Evolutionary conservation across 1,140 invertebrate genomes (phyloP).

Genomic region (Rhopalosiphum maidis): DNA sequence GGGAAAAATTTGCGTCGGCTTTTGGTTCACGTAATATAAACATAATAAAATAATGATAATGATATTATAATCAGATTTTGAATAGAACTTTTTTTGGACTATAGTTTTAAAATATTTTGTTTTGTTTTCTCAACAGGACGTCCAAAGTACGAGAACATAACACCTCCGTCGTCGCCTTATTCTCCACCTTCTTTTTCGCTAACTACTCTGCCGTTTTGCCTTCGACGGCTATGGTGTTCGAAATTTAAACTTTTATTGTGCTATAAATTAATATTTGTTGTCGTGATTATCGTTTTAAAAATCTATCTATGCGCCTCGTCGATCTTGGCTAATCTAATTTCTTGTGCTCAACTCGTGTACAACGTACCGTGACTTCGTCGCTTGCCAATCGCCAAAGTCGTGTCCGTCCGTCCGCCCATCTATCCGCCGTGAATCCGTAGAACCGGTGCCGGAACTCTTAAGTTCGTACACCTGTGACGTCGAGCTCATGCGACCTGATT

Average conservation of each 20-base stretch:
- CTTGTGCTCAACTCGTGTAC: background rate
- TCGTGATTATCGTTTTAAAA: background rate
- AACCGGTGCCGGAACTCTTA: background rate
- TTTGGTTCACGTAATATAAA: slow-evolving; percentile 7
- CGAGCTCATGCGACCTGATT: slow-evolving; percentile 48
- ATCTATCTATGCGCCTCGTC: background rate
- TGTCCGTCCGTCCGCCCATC: background rate
- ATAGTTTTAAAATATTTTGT: background rate
- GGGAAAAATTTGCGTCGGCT: background rate
- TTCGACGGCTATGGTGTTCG: background rate
- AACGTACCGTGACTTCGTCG: background rate
- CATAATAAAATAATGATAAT: background rate
- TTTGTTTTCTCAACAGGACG: background rate
- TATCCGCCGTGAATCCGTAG: background rate
- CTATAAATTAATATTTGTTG: background rate
- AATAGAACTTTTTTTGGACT: background rate
- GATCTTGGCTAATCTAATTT: background rate
- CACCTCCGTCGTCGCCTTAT: background rate
- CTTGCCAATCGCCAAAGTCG: background rate
- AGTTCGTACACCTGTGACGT: background rate
- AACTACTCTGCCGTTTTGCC: background rate
- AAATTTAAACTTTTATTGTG: background rate
- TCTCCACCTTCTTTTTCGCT: background rate
- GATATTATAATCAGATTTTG: background rate
- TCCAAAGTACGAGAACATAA: background rate